phyloP scores from a whole-genome alignment of 2,113 vertebrate species.

The Larimichthys crocea region DNA sequence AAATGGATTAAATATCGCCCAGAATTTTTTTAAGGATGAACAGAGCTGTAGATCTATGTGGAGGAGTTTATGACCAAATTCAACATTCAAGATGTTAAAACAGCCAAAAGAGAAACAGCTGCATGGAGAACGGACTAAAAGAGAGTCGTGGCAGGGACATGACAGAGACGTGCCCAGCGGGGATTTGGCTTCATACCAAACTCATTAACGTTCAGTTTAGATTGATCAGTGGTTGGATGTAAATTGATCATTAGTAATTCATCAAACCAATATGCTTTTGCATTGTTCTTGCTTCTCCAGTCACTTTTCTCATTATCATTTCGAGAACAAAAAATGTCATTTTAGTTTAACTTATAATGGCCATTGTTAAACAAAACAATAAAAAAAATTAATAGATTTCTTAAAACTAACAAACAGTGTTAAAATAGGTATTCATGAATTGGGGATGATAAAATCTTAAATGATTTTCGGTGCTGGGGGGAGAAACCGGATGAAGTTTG shows the following conservation, averaged over 20 bases:
- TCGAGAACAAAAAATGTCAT: neutral
- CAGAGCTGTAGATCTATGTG: neutral
- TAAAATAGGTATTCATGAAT: neutral
- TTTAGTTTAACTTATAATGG: neutral
- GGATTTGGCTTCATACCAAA: neutral
- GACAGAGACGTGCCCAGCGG: too few relatives aligned
- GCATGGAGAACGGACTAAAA: too few relatives aligned
- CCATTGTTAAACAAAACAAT: neutral
- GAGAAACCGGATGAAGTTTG: neutral
- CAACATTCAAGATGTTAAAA: too few relatives aligned
- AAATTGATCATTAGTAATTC: neutral
- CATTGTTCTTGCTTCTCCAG: neutral
- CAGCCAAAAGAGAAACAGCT: too few relatives aligned
- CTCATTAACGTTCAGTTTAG: neutral
- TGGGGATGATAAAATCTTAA: neutral
- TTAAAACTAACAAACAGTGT: neutral
- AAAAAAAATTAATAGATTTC: neutral
- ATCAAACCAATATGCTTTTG: neutral
- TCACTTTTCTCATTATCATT: neutral
- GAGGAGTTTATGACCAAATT: neutral
- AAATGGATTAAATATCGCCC: neutral
- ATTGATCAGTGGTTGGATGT: neutral
- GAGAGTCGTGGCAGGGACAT: too few relatives aligned
- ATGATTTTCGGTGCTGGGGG: neutral
- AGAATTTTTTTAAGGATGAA: neutral